A percentile compares a stretch with the other conserved stretches of the same genome.
Conservation (phyloP, 23 tunicate genomes). For the Trididemnum nubilum region DNA sequence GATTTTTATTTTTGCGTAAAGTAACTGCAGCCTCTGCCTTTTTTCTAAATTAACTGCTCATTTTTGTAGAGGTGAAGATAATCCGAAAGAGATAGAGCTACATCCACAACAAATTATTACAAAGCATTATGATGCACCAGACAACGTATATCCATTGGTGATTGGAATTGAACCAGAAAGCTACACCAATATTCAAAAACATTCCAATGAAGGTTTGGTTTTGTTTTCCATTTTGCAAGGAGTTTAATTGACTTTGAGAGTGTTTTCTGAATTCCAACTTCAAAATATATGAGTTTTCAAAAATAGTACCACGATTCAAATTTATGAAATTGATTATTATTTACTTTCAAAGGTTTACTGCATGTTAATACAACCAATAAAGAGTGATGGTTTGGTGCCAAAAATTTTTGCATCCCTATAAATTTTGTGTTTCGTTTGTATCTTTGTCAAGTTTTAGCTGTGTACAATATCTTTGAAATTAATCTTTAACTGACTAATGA, state of each 20-base stretch:
- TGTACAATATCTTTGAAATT: too few relatives aligned
- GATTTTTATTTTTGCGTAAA: too few relatives aligned
- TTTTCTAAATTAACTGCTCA: too few relatives aligned
- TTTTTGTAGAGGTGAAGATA: constrained; percentile 50
- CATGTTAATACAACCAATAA: too few relatives aligned
- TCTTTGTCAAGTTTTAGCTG: too few relatives aligned
- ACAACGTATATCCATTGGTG: constrained; percentile 47
- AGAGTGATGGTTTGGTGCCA: too few relatives aligned
- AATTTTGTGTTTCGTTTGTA: too few relatives aligned
- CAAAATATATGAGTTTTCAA: not conserved
- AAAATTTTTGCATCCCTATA: too few relatives aligned
- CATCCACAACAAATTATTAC: constrained; percentile 45
- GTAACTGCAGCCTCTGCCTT: too few relatives aligned
- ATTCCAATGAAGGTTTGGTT: constrained; percentile 64
- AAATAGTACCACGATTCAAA: not conserved
- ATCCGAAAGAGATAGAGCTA: constrained; percentile 43
- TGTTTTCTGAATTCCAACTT: not conserved
- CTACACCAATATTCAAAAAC: constrained; percentile 46
- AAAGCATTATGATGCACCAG: constrained; percentile 35
- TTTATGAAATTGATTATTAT: too few relatives aligned
- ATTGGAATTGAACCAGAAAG: constrained; percentile 65
- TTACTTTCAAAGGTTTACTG: too few relatives aligned
- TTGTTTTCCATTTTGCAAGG: not conserved
- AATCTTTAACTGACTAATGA: too few relatives aligned
- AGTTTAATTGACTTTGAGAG: not conserved